Evolutionary conservation across 2,113 vertebrate genomes (phyloP), one percentile per base, ranked within the genome.

Genomic region (Carollia perspicillata): DNA sequence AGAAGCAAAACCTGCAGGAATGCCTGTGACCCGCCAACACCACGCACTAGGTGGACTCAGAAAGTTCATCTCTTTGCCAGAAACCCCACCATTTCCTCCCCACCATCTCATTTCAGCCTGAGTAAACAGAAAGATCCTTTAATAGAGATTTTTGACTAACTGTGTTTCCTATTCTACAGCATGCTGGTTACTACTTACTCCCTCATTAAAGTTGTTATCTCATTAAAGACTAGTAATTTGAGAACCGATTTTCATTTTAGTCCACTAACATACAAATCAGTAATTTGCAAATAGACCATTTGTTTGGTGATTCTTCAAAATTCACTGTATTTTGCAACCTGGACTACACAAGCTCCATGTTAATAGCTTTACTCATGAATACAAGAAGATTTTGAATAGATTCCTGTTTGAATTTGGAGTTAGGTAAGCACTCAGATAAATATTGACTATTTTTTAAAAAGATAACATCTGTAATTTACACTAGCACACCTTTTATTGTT

Each of bases 221-320:
- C 72, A 92, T 74, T 95, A 91, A 72, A 96, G 58, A 79, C 26
- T 49, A 75, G 44, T 75, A 90, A 95, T 81, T 80, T 85, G 77
- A 69, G 42, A 93, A 40, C 7, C 28, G 74, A n/a, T 93, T 95
- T 84, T 94, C 68, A 92, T 92, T 95, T 95, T 81, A 89, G 40
- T 28, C 75, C 63, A 86, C 71, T 94, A 71, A 95, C 22, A 47
- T 91, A 66, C 2, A 16, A 89, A 20, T 69, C 40, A 66, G 20
- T 96, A 60, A 93, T 94, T 95, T 96, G 2, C 28, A 89, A 89
- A 83, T 23, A 90, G 35, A 5, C n/a, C 65, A 65, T 95, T 89
- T 85, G 7, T 71, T 95, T 75, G 6, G 20, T 78, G 94, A 49
- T 91, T 94, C 35, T 92, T 84, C 35, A 90, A 83, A 91, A 68